A percentile compares a stretch with the other conserved stretches of the same genome.
These are phyloP conservation scores for Eospalax fontanierii DNA, from an alignment of 2,797 vertebrate genomes.

Conservation along the genomic window DNA sequence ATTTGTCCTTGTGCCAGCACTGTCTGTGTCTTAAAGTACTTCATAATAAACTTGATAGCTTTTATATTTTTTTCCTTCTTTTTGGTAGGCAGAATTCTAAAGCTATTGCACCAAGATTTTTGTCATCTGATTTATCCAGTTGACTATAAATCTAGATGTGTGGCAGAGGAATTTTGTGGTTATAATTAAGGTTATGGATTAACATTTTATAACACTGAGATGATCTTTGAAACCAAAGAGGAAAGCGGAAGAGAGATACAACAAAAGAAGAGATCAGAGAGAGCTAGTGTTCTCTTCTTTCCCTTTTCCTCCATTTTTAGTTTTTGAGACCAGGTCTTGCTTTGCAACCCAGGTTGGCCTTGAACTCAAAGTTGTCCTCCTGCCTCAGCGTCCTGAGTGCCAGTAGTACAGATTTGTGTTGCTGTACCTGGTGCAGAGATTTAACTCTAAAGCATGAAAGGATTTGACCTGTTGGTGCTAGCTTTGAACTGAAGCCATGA, in stretches of 20 bases:
- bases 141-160: conserved; percentile 6
- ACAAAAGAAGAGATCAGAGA: not conserved
- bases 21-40: not conserved
- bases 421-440: too few species aligned
- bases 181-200: conserved; percentile 21
- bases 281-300: not conserved
- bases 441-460: too few species aligned
- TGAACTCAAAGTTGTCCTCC: not conserved
- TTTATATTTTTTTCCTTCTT: conserved; percentile 24
- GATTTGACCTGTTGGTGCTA: too few species aligned
- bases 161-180: conserved; percentile 46
- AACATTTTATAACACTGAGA: conserved; percentile 37
- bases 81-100: conserved; percentile 31
- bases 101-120: conserved; percentile 6
- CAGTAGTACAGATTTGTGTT: too few species aligned
- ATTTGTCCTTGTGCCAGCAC: conserved; percentile 26
- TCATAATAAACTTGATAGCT: conserved; percentile 54
- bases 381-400: too few species aligned
- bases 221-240: not conserved
- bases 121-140: not conserved
- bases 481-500: not conserved
- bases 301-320: too few species aligned
- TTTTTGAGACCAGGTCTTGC: not conserved
- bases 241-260: not conserved
- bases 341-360: not conserved